A percentile compares a stretch with the other conserved stretches of the same genome.
phyloP scores from a whole-genome alignment of 2,113 vertebrate genomes.

The Dipodomys stephensi region DNA sequence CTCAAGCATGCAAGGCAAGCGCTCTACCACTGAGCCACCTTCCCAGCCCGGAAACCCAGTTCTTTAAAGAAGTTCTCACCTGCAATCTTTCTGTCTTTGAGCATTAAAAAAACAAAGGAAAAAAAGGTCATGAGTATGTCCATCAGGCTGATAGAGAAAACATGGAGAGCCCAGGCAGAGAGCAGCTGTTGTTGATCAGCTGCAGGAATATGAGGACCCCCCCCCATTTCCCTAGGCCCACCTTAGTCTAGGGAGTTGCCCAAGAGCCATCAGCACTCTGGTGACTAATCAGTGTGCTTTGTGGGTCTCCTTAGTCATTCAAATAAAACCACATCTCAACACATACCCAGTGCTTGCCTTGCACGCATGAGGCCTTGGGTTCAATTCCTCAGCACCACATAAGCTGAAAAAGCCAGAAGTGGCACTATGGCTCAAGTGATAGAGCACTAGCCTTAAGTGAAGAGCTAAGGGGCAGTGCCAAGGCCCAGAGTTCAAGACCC shows the following conservation, averaged over 20 bases:
- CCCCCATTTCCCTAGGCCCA: background rate
- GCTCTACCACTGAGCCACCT: too few species aligned
- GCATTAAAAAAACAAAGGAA: background rate
- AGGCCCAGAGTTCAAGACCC: too few species aligned
- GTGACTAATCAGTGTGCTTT: background rate
- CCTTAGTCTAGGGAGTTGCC: background rate
- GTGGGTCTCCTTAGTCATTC: background rate
- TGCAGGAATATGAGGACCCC: too few species aligned
- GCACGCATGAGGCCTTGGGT: too few species aligned
- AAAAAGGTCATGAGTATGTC: background rate
- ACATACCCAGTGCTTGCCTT: background rate
- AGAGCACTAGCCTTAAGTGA: too few species aligned
- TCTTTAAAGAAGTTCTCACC: background rate
- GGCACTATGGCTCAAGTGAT: too few species aligned
- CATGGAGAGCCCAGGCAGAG: background rate
- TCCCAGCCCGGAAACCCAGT: background rate
- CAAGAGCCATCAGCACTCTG: background rate
- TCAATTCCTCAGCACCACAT: too few species aligned
- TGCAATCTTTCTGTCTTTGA: background rate
- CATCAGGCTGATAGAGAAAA: background rate
- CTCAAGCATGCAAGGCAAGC: too few species aligned
- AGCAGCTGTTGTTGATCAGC: too few species aligned
- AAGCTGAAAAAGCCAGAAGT: too few species aligned
- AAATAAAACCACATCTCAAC: background rate
- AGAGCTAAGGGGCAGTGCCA: too few species aligned